Evolutionary conservation across 2,797 vertebrate genomes (phyloP), one percentile per base, ranked within the genome.

Genomic region (Anolis apletophallus): DNA sequence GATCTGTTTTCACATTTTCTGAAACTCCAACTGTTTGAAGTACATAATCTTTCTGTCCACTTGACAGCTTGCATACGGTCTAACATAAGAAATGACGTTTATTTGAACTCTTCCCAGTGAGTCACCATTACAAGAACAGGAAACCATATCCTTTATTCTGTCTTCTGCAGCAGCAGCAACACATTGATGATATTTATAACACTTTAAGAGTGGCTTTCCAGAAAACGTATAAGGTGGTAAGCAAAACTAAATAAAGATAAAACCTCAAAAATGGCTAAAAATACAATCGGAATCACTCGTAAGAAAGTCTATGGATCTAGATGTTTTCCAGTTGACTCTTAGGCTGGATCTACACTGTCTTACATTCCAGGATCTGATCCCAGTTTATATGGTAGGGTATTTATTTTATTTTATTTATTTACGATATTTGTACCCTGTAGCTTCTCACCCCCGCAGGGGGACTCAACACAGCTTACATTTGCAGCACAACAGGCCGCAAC

Each of bases 1-100:
- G 69, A n/a, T 57, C 69, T 12, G 16, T 59, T 74, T 52, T 59
- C 54, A 74, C 71, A n/a, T 74, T 74, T 83, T 83, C 71, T 74
- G 71, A 83, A 74, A n/a, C 16, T 17, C 71, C 46, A 54, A 26
- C 34, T 59, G 34, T 46, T 46, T 40, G 81, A 73, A 52, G 17
- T 46, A 46, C 7, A 50, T 36, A 40, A 14, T 71, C n/a, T 57
- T 57, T 52, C 57, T 71, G 16, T 40, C 32, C 34, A n/a, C 26
- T 59, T 19, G 64, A 71, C 32, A 57, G 64, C 32, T 61, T 10
- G 8, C 50, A 14, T 0, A 6, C 40, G 32, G 23, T 13, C 13
- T 14, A 84, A 72, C 19, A 75, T 32, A 52, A 86, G 52, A 40
- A 61, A 4, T 88, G 17, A 13, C 78, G 0, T n/a, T 87, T 1